Evolutionary conservation across 2,888 invertebrate species (phyloP).

Genomic region (Cosmia pyralina): DNA sequence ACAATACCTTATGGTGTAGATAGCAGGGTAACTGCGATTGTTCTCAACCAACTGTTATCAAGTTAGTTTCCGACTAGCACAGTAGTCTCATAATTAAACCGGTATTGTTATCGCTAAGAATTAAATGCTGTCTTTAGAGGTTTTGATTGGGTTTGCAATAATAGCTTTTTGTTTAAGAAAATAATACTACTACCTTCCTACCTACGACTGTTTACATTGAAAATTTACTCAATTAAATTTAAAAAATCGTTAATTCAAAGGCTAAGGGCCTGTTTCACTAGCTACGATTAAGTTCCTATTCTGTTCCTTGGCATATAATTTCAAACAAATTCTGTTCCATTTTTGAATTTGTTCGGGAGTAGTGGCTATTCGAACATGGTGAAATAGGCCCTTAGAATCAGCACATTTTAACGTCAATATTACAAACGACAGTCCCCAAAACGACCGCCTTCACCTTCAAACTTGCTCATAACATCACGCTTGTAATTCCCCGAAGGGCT

Average conservation of each 20-base stretch:
- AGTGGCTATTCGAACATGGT: no score
- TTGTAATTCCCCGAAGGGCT: neutral
- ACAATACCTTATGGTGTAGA: constrained; percentile 42
- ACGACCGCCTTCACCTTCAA: neutral
- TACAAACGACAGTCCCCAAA: neutral
- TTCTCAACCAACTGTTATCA: constrained; percentile 60
- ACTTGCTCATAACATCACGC: neutral
- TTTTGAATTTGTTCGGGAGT: no score
- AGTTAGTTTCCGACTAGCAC: constrained; percentile 57
- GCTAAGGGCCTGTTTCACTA: no score
- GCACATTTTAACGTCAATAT: neutral
- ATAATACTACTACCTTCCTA: neutral
- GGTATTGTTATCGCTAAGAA: constrained; percentile 49
- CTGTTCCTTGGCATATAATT: no score
- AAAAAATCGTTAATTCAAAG: no score
- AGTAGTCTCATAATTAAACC: constrained; percentile 47
- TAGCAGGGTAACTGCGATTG: constrained; percentile 55
- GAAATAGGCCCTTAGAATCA: no score
- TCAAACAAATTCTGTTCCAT: no score
- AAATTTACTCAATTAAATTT: neutral
- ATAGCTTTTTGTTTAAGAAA: neutral
- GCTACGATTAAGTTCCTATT: no score
- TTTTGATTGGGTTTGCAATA: constrained; percentile 23
- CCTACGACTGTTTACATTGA: neutral
- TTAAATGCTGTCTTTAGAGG: constrained; percentile 26